phyloP scores from a whole-genome alignment of 1,140 invertebrate genomes.

The Ladona fulva region DNA sequence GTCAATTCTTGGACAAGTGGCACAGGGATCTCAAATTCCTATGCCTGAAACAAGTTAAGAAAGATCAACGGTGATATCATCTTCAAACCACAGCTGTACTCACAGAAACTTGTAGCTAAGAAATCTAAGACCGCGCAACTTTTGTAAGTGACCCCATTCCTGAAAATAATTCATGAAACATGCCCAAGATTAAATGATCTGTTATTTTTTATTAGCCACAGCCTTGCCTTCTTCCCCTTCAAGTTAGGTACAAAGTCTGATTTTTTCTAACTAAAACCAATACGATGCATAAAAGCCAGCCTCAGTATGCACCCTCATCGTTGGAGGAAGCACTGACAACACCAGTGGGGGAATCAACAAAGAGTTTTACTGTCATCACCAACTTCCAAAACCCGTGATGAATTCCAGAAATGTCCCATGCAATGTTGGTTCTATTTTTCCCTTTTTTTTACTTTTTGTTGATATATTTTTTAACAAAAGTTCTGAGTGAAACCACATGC shows the following conservation, averaged over 20 bases:
- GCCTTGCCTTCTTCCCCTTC: constrained; percentile 3
- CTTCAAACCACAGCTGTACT: constrained; percentile 4
- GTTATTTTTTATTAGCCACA: constrained; percentile 7
- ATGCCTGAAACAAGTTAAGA: not conserved
- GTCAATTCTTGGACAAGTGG: too few relatives aligned
- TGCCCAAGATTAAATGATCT: constrained; percentile 6
- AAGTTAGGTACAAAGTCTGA: constrained; percentile 5
- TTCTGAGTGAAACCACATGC: not conserved
- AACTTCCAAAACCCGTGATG: constrained; percentile 8
- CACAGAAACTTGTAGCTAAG: constrained; percentile 5
- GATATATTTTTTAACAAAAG: not conserved
- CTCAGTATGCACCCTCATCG: not conserved
- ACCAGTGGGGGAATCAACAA: not conserved
- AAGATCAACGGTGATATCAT: not conserved
- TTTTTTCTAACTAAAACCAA: constrained; percentile 8
- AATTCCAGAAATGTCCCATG: constrained; percentile 4
- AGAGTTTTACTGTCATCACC: not conserved
- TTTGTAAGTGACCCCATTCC: constrained; percentile 8
- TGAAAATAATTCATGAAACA: not conserved
- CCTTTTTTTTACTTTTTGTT: not conserved
- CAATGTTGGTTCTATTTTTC: constrained; percentile 7
- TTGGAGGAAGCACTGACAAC: not conserved
- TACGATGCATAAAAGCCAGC: not conserved
- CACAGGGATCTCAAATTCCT: not conserved
- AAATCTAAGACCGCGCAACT: constrained; percentile 8